A percentile compares a stretch with the other conserved stretches of the same genome.
Evolutionary conservation across 2,888 invertebrate species (phyloP).

Genomic region (Tryphoninae sp.): DNA sequence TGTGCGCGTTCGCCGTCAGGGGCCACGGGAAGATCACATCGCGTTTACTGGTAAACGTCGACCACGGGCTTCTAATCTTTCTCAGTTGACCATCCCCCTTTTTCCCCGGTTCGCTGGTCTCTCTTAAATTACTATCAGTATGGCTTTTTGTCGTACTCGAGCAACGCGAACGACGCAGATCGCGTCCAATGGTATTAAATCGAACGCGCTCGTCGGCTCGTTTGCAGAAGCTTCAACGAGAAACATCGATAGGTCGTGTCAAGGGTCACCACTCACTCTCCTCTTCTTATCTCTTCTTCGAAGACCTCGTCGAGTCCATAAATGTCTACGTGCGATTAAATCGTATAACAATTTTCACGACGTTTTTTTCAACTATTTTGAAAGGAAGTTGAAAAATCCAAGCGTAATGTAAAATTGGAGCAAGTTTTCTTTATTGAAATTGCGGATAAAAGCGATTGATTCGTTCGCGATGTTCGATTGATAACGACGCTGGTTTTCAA

Average conservation of each 20-base stretch:
- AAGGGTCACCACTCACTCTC: slow-evolving; percentile 45
- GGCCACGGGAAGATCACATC: slow-evolving; percentile 36
- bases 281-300: slow-evolving; percentile 44
- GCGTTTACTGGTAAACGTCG: slow-evolving; percentile 6
- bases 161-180: neutral
- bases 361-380: slow-evolving; percentile 7
- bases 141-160: neutral
- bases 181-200: slow-evolving; percentile 6
- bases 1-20: slow-evolving; percentile 20
- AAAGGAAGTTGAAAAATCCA: neutral
- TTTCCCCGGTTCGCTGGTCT: slow-evolving; percentile 6
- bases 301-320: slow-evolving; percentile 14
- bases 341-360: slow-evolving; percentile 4
- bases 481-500: too few relatives aligned
- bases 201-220: neutral
- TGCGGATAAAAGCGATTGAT: too few relatives aligned
- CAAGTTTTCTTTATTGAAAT: too few relatives aligned
- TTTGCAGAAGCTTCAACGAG: slow-evolving; percentile 18
- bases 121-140: slow-evolving; percentile 25
- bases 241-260: slow-evolving; percentile 57
- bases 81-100: slow-evolving; percentile 33
- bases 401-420: too few relatives aligned
- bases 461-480: too few relatives aligned
- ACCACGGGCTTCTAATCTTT: slow-evolving; percentile 57
- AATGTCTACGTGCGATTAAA: neutral